A percentile compares a stretch with the other conserved stretches of the same genome.
Conservation (phyloP, 2,888 invertebrate genomes). For the Orthosia gothica region DNA sequence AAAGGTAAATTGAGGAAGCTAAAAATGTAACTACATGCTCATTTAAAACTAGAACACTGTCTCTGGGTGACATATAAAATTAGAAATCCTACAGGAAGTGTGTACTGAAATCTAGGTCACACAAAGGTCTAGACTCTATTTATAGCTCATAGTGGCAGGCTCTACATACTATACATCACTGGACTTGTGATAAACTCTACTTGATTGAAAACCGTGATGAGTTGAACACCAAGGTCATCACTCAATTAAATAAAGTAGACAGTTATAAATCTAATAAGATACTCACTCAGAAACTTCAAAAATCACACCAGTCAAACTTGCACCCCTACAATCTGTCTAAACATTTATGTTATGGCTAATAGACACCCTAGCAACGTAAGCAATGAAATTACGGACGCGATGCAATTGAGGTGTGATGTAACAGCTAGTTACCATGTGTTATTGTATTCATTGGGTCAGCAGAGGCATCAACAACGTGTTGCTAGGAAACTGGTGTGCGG, state of each 20-base stretch:
- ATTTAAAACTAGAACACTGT: slow-evolving; percentile 78
- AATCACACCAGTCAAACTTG: slow-evolving; percentile 47
- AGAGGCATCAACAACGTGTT: slow-evolving; percentile 90
- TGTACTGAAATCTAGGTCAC: slow-evolving; percentile 83
- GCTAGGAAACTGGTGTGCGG: slow-evolving; percentile 88
- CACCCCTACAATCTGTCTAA: slow-evolving; percentile 62
- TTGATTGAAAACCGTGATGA: slow-evolving; percentile 37
- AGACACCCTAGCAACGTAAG: slow-evolving; percentile 82
- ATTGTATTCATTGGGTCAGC: slow-evolving; percentile 89
- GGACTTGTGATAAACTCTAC: slow-evolving; percentile 24
- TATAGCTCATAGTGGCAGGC: slow-evolving; percentile 68
- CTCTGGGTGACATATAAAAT: slow-evolving; percentile 82
- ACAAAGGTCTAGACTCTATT: slow-evolving; percentile 82
- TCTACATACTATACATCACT: slow-evolving; percentile 43
- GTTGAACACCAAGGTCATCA: slow-evolving; percentile 50
- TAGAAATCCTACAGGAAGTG: slow-evolving; percentile 85
- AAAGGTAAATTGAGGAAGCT: slow-evolving; percentile 50
- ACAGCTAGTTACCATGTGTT: slow-evolving; percentile 87
- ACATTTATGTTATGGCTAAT: slow-evolving; percentile 78
- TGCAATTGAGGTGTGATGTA: slow-evolving; percentile 86
- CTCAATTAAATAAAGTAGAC: slow-evolving; percentile 21
- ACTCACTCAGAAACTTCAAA: slow-evolving; percentile 70
- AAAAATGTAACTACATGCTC: slow-evolving; percentile 57
- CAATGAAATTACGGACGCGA: slow-evolving; percentile 73
- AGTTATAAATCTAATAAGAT: slow-evolving; percentile 45